Base-by-base conservation (phyloP, 1,140 invertebrate genomes). In the Platyscapa corneri region DNA sequence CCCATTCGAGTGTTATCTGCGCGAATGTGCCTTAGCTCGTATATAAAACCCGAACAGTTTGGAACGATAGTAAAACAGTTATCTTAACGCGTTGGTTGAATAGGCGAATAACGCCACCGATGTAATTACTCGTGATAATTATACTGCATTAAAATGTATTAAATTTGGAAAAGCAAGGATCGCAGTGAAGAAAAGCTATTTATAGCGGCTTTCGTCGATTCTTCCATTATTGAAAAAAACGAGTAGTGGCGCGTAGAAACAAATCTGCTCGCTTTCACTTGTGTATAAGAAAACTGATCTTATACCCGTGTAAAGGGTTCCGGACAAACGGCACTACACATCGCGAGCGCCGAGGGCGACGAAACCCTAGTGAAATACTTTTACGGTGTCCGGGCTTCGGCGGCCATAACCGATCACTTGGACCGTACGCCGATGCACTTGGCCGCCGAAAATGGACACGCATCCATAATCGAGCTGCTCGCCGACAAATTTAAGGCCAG, bases 401-500 rank as follows among this genome's bases (percentile, higher is more conserved):
- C 98, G 18, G 97, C 98, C 88, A 96, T 99, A 87, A 95, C 96
- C 56, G 99, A 99, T 92, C 97, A 98, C 92, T 97, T 98, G 94
- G 98, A 99, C 93, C 95, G 98, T 64, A 99, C 98, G 14, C 98
- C 99, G 0, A 97, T 99, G 95, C 99, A 99, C 93, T 94, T 99
- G 87, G 99, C 99, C 8, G 98, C 99, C 0, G 98, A 99, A 93
- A 97, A 98, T 90, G 99, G 99, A 0, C 97, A 99, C 90, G 99
- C 98, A 2, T 95, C 95, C 46, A 96, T 99, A 85, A 99, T 99
- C 20, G 99, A 99, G 91, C 94, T 99, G 10, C 93, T 99, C 34
- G 98, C 98, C 0, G 99, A 99, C 91, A 99, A 99, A 93, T 99
- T 99, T 93, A 98, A 98, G 92, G 98, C 98, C 3, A 98, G 98